Evolutionary conservation across 1,140 invertebrate genomes (phyloP), one percentile per base, ranked within the genome.

Genomic region (Platyscapa corneri): DNA sequence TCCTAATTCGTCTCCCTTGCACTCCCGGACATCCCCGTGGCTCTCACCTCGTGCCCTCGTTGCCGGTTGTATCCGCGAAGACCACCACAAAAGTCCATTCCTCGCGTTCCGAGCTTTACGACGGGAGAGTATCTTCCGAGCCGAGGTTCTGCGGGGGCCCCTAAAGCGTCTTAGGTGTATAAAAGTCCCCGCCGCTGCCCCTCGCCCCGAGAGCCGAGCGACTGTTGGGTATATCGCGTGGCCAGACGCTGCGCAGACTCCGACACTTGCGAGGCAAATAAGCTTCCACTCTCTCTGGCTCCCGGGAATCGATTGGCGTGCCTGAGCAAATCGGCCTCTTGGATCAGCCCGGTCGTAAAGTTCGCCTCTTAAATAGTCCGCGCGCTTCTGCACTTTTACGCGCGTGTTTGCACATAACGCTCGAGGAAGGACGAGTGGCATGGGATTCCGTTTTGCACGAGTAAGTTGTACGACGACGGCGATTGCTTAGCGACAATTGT

Each of bases 81-180:
- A 53, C 37, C 34, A 72, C 72, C 67, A 46, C 85, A 84, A 86
- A 83, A 84, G 74, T 87, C 78, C 86, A 88, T 88, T 88, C 86
- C 87, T 49, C 16, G 87, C 87, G 86, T 88, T 88, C 86, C 87
- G 64, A 39, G 34, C 75, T 88, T 87, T 88, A 88, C 84, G 88
- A 88, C 82, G 78, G 67, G 56, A 2, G 56, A 27, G 56, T 60
- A 60, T 3, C 56, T 60, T n/a, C n/a, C 27, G 27, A 60, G 27
- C 20, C 23, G 23, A 27, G 1, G 23, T 27, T 27, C 27, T 27
- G 20, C 3, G 10, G 3, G 10, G 2, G 3, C 27, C 14, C 1
- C 56, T 27, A 60, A 23, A 60, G 27, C 56, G 10, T 60, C 27
- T 60, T 27, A 6, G 3, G 20, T 23, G 23, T 10, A 60, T 60